Conservation (phyloP, 2,888 invertebrate genomes). For the Ligdia adustata region DNA sequence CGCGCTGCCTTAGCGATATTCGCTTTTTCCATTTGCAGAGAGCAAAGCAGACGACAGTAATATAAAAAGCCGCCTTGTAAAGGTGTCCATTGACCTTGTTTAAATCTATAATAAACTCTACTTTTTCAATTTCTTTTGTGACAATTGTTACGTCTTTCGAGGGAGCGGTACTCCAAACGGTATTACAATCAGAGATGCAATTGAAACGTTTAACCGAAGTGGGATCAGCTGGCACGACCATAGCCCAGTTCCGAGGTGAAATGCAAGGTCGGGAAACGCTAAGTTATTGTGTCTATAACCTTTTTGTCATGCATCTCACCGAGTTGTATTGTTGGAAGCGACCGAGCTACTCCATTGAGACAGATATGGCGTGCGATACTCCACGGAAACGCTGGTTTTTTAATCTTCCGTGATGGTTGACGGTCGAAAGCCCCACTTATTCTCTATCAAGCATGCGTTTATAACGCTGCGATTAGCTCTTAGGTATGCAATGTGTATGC, state of each 20-base stretch:
- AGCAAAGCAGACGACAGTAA: background rate
- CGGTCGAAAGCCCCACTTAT: slow-evolving; percentile 65
- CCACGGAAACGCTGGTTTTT: slow-evolving; percentile 57
- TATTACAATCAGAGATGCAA: slow-evolving; percentile 67
- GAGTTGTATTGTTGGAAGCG: slow-evolving; percentile 65
- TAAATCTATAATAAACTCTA: slow-evolving; percentile 20
- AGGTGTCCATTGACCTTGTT: slow-evolving; percentile 26
- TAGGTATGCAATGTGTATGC: slow-evolving; percentile 41
- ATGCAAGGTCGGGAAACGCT: slow-evolving; percentile 70
- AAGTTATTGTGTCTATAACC: slow-evolving; percentile 67
- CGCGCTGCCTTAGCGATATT: no score
- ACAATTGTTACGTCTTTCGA: slow-evolving; percentile 59
- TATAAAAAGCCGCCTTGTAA: slow-evolving; percentile 2
- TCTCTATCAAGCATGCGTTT: slow-evolving; percentile 62
- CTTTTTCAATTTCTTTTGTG: slow-evolving; percentile 46
- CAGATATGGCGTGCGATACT: slow-evolving; percentile 74
- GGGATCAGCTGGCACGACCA: slow-evolving; percentile 67
- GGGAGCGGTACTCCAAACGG: slow-evolving; percentile 72
- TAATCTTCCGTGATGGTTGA: slow-evolving; percentile 65
- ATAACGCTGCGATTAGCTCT: slow-evolving; percentile 49
- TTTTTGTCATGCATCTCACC: slow-evolving; percentile 75
- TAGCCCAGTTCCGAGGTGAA: slow-evolving; percentile 70
- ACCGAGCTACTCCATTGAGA: slow-evolving; percentile 71
- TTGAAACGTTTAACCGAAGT: slow-evolving; percentile 60
- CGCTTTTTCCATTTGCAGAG: no score